Percentiles rank a stretch among this genome's conserved stretches.
phyloP scores from a whole-genome alignment of 2,113 vertebrate species.

The Bos javanicus region DNA sequence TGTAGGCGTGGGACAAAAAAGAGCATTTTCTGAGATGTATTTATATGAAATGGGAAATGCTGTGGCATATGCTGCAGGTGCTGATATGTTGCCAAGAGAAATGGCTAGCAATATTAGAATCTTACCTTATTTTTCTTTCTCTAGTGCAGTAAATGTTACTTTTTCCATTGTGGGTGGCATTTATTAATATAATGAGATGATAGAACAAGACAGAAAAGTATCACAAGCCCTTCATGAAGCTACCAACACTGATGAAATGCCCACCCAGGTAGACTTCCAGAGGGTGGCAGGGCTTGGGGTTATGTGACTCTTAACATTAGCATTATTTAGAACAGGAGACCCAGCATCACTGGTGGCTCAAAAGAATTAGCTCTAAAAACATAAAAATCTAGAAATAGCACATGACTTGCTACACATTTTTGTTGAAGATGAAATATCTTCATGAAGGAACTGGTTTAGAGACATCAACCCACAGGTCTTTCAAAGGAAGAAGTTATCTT shows the following conservation, averaged over 20 bases:
- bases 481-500: neutral
- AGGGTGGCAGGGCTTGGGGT: neutral
- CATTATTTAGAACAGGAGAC: neutral
- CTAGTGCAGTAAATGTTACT: neutral
- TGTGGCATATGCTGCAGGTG: slow-evolving; percentile 5
- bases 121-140: slow-evolving; percentile 2
- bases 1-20: slow-evolving; percentile 51
- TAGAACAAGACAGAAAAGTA: neutral
- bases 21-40: slow-evolving; percentile 19
- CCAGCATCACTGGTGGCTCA: neutral
- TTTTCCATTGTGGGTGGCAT: neutral
- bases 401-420: neutral
- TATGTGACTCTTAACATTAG: neutral
- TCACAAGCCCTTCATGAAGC: neutral
- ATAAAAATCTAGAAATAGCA: neutral
- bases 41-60: slow-evolving; percentile 18
- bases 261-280: neutral
- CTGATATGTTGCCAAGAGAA: neutral
- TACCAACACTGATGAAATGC: neutral
- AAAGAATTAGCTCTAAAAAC: slow-evolving; percentile 11
- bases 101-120: neutral
- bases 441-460: neutral
- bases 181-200: slow-evolving; percentile 14
- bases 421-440: slow-evolving; percentile 16
- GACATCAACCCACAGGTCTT: neutral